A percentile compares a stretch with the other conserved stretches of the same genome.
phyloP scores from a whole-genome alignment of 23 tunicate species.

The Halocynthia aurantium region DNA sequence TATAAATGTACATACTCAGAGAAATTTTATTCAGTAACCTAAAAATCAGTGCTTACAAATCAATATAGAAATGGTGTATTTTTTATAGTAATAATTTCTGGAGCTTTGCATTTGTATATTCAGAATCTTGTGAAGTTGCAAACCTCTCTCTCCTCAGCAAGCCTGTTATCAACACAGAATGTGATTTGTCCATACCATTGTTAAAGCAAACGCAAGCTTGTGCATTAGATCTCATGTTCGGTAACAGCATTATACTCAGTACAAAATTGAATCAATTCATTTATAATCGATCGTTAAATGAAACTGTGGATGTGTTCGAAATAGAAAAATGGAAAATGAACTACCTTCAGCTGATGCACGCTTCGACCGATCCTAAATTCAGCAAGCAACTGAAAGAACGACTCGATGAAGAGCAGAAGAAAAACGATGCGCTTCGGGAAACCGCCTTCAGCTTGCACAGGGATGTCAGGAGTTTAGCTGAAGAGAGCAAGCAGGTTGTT shows the following conservation, averaged over 20 bases:
- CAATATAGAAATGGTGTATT: not conserved
- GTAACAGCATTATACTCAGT: conserved; percentile 10
- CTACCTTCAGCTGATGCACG: conserved; percentile 53
- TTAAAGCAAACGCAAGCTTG: conserved; percentile 61
- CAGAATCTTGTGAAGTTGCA: conserved; percentile 72
- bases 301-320: not conserved
- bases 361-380: conserved; percentile 39
- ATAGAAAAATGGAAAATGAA: conserved; percentile 81
- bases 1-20: no score
- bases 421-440: conserved; percentile 28
- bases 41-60: not conserved
- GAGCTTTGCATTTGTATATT: not conserved
- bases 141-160: conserved; percentile 49
- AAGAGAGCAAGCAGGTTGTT: conserved; percentile 26
- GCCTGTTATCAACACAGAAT: conserved; percentile 45
- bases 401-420: conserved; percentile 22
- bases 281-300: not conserved
- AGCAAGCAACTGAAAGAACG: conserved; percentile 38
- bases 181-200: conserved; percentile 11
- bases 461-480: conserved; percentile 45
- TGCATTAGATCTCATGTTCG: conserved; percentile 78
- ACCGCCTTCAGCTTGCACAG: conserved; percentile 6
- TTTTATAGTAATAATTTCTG: not conserved
- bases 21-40: not conserved
- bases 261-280: not conserved